Evolutionary conservation across 2,888 invertebrate species (phyloP).

Genomic region (Zhuqinia jingwanae): DNA sequence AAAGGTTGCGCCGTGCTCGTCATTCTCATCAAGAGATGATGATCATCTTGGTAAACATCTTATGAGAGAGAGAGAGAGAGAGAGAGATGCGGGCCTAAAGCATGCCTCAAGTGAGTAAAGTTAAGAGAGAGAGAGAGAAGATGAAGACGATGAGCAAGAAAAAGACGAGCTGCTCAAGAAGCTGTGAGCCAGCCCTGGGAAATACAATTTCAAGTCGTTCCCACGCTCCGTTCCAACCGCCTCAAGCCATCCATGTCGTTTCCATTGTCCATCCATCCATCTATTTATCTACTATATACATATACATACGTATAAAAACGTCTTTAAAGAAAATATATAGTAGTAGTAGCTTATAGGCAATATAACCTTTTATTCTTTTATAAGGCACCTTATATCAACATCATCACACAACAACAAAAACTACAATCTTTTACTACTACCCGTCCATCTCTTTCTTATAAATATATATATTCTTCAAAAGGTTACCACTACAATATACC

Average conservation of each 20-base stretch:
- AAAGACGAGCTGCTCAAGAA: slow-evolving; percentile 71
- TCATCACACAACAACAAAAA: too few relatives aligned
- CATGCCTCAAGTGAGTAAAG: slow-evolving; percentile 38
- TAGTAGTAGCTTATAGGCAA: neutral
- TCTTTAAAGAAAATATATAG: slow-evolving; percentile 54
- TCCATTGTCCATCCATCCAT: slow-evolving; percentile 71
- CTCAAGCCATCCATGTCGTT: slow-evolving; percentile 74
- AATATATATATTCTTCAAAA: slow-evolving; percentile 38
- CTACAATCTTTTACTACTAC: too few relatives aligned
- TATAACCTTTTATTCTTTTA: slow-evolving; percentile 42
- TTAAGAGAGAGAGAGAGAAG: slow-evolving; percentile 25
- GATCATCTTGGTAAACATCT: slow-evolving; percentile 77
- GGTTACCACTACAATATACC: slow-evolving; percentile 32
- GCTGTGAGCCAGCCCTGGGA: slow-evolving; percentile 76
- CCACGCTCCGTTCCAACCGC: slow-evolving; percentile 76
- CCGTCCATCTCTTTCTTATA: slow-evolving; percentile 56
- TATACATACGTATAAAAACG: too few relatives aligned
- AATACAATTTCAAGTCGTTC: slow-evolving; percentile 75
- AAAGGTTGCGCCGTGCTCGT: slow-evolving; percentile 61
- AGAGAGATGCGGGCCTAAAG: slow-evolving; percentile 57
- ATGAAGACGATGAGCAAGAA: slow-evolving; percentile 67
- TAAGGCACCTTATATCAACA: slow-evolving; percentile 39
- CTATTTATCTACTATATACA: slow-evolving; percentile 59
- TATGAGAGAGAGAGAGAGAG: slow-evolving; percentile 45
- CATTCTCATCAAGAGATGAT: slow-evolving; percentile 68